Evolutionary conservation across 2,113 vertebrate genomes (phyloP), one percentile per base, ranked within the genome.

Genomic region (Hippocampus comes): DNA sequence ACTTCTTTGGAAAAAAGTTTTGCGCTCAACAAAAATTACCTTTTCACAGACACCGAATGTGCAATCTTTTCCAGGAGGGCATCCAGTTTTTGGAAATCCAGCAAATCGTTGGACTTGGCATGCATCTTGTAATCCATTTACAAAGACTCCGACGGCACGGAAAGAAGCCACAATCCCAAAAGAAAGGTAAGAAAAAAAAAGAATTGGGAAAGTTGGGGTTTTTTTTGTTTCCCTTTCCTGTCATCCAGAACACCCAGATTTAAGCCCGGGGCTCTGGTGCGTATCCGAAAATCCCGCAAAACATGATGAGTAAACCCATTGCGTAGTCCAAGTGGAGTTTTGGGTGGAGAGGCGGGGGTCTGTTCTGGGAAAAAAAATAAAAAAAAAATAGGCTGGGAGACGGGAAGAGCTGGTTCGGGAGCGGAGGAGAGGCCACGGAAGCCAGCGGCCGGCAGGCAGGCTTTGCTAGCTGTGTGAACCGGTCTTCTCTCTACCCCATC

Each of bases 101-200:
- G 87, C 83, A 93, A 90, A 92, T 93, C 88, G 43, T 92, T 93
- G 76, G 92, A 92, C 80, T 93, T 93, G 84, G 92, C 91, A 82
- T 93, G 92, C 92, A 93, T 93, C 80, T 91, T 93, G 92, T 92
- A 92, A 92, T 93, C 92, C 92, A 92, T 90, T 89, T 86, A 91
- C n/a, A 69, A 63, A 80, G 89, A 78, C 56, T 86, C 87, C 73
- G 74, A 79, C 70, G 34, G 73, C 77, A 86, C 68, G 78, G 81
- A 87, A 87, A 89, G 68, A 80, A 89, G 88, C 74, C 67, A 77
- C 83, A 79, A 83, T 48, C 42, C 43, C 61, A 60, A 72, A 82
- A 42, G n/a, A 11, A 34, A 63, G 41, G 68, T 11, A 57, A 30
- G 30, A 38, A 7, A 38, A 75, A 78, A 76, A n/a, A 80, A 78